phyloP scores from a whole-genome alignment of 2,888 invertebrate genomes.

The Cephus runcator region DNA sequence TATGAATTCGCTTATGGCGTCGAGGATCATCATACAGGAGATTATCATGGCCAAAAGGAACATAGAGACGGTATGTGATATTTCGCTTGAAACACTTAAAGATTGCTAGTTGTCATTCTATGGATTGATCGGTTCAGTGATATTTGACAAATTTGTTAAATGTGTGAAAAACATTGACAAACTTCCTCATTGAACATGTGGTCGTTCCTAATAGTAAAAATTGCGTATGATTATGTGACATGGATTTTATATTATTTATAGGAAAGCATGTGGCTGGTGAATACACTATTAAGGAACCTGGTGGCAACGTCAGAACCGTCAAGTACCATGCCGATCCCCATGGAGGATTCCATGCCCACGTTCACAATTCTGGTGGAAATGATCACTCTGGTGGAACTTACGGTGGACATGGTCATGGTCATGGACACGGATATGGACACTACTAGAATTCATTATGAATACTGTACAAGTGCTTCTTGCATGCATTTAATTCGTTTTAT shows the following conservation, averaged over 20 bases:
- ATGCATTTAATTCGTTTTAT: neutral
- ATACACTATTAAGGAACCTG: constrained; percentile 63
- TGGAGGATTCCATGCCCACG: constrained; percentile 62
- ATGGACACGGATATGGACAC: neutral
- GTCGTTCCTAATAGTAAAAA: neutral
- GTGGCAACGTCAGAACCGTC: constrained; percentile 58
- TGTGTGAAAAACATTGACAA: neutral
- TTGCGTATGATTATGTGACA: neutral
- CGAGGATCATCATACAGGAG: constrained; percentile 57
- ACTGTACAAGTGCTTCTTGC: neutral
- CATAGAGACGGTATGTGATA: constrained; percentile 52
- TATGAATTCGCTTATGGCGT: constrained; percentile 55
- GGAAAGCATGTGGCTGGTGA: constrained; percentile 60
- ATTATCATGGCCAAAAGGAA: constrained; percentile 61
- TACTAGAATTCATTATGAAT: constrained; percentile 6
- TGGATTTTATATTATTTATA: constrained; percentile 18
- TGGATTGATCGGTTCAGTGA: neutral
- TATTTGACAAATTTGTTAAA: neutral
- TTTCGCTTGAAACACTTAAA: neutral
- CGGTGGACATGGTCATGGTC: constrained; percentile 37
- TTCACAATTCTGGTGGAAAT: constrained; percentile 59
- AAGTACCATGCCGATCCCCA: constrained; percentile 60
- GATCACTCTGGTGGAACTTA: constrained; percentile 58
- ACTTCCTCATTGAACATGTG: neutral
- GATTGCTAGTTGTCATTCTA: neutral